Evolutionary conservation across 1,140 invertebrate genomes (phyloP).

Genomic region (Lethrus apterus): DNA sequence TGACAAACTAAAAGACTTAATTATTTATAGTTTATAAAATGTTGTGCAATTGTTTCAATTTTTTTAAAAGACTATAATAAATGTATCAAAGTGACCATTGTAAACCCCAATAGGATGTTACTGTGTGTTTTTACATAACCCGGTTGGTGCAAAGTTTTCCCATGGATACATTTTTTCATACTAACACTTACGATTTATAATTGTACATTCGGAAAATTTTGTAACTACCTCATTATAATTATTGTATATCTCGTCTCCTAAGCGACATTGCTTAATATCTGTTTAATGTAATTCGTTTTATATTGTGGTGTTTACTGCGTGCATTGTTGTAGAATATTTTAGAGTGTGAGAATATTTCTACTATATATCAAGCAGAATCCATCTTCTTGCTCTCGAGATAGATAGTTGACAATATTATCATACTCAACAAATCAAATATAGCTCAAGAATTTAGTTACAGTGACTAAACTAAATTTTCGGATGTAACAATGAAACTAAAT

Average conservation of each 20-base stretch:
- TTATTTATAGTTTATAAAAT: too few relatives aligned
- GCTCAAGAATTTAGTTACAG: too few relatives aligned
- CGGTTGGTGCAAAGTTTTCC: slow-evolving; percentile 16
- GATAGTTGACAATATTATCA: too few relatives aligned
- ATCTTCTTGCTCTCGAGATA: too few relatives aligned
- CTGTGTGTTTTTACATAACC: slow-evolving; percentile 13
- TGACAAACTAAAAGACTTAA: too few relatives aligned
- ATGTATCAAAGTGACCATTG: slow-evolving; percentile 28
- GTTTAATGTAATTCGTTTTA: slow-evolving; percentile 34
- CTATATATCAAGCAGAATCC: too few relatives aligned
- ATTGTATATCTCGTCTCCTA: slow-evolving; percentile 24
- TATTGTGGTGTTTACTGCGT: slow-evolving; percentile 34
- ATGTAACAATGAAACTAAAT: too few relatives aligned
- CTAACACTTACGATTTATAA: slow-evolving; percentile 12
- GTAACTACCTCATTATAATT: slow-evolving; percentile 8
- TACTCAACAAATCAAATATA: too few relatives aligned
- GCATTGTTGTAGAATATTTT: slow-evolving; percentile 28
- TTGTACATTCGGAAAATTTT: slow-evolving; percentile 13
- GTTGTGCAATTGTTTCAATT: slow-evolving; percentile 8
- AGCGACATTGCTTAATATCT: slow-evolving; percentile 31
- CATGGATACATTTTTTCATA: slow-evolving; percentile 9
- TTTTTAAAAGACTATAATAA: too few relatives aligned
- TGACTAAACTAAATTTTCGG: too few relatives aligned
- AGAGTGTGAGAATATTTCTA: too few relatives aligned
- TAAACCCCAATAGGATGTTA: slow-evolving; percentile 27